phyloP scores from a whole-genome alignment of 2,797 vertebrate species.

The Tauraco hartlaubi region DNA sequence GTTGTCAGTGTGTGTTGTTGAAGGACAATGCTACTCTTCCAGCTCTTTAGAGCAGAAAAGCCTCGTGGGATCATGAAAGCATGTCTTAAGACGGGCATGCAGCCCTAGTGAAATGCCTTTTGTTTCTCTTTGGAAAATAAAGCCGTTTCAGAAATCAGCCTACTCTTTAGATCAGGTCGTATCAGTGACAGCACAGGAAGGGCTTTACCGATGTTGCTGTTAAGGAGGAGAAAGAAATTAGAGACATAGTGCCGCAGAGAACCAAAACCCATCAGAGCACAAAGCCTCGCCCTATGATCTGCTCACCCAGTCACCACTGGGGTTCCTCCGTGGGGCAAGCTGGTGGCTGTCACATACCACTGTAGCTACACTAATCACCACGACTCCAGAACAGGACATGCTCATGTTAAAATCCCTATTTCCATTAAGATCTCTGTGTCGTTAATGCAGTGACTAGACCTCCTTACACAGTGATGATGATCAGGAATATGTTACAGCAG shows the following conservation, averaged over 20 bases:
- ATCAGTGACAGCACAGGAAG: fast-evolving
- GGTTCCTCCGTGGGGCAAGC: fast-evolving
- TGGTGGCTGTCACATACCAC: not conserved
- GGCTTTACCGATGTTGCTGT: not conserved
- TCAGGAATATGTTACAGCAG: not conserved
- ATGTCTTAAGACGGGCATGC: not conserved
- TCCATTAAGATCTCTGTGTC: not conserved
- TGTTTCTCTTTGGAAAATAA: not conserved
- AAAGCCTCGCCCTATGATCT: not conserved
- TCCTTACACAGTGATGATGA: not conserved
- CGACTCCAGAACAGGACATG: not conserved
- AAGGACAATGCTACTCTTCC: not conserved
- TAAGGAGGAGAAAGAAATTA: not conserved
- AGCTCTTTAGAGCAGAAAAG: not conserved
- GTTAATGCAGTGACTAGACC: not conserved
- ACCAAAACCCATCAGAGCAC: not conserved
- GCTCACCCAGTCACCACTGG: not conserved
- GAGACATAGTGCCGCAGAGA: not conserved
- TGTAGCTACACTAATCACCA: not conserved
- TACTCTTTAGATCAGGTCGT: not conserved
- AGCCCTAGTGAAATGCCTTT: not conserved
- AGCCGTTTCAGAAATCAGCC: not conserved
- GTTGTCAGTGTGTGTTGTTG: fast-evolving
- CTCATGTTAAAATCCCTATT: fast-evolving
- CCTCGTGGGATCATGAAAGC: not conserved